phyloP scores from a whole-genome alignment of 2,113 vertebrate species.

The Dendropsophus ebraccatus region DNA sequence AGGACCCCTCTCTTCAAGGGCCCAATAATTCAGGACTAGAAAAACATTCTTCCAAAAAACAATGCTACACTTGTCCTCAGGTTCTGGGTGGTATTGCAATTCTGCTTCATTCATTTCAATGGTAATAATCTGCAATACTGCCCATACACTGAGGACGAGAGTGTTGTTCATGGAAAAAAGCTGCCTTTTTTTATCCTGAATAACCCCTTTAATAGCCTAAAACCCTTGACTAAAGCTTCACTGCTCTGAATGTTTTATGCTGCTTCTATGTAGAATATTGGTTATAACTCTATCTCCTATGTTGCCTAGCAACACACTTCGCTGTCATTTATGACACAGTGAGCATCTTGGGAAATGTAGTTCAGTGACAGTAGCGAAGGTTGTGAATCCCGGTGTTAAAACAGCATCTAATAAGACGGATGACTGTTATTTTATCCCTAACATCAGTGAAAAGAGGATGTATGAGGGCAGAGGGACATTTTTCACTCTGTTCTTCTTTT shows the following conservation, averaged over 20 bases:
- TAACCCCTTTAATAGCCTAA: not conserved
- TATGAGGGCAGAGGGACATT: constrained; percentile 14
- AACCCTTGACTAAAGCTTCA: not conserved
- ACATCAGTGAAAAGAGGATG: constrained; percentile 33
- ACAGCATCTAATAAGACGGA: constrained; percentile 32
- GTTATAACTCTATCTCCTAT: not conserved
- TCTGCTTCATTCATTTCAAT: no score
- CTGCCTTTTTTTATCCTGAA: no score
- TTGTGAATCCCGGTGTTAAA: not conserved
- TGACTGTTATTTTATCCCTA: constrained; percentile 17
- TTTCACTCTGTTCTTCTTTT: constrained; percentile 22
- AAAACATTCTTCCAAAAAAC: no score
- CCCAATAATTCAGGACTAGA: no score
- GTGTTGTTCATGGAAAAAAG: no score
- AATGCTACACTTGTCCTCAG: not conserved
- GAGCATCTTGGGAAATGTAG: constrained; percentile 38
- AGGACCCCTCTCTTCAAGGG: not conserved
- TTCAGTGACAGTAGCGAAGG: not conserved
- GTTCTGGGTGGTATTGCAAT: no score
- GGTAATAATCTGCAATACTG: no score
- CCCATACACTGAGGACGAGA: no score
- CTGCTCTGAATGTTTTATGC: not conserved
- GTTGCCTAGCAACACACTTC: not conserved
- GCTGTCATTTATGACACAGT: not conserved
- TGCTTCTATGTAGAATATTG: constrained; percentile 3